Evolutionary conservation across 2,113 vertebrate species (phyloP).

Genomic region (Apteryx mantelli): DNA sequence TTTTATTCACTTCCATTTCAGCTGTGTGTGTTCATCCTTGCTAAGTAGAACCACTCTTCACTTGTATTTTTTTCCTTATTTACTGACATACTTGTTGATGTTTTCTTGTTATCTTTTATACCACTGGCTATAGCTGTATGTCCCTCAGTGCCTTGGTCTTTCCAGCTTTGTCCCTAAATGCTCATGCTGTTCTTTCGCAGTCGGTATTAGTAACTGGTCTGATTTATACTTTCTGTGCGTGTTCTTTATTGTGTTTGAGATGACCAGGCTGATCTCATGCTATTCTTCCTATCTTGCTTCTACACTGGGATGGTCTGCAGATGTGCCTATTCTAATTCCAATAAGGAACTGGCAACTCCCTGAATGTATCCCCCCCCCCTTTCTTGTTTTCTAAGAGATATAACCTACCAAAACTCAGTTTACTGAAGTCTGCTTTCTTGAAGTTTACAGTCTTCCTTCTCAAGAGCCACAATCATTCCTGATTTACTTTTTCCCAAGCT

Average conservation of each 20-base stretch:
- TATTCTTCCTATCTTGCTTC: not conserved
- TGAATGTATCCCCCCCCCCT: not conserved
- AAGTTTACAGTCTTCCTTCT: not conserved
- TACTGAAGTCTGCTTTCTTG: not conserved
- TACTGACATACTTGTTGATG: not conserved
- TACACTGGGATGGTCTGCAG: not conserved
- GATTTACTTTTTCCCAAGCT: not conserved
- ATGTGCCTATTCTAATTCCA: not conserved
- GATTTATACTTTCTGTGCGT: not conserved
- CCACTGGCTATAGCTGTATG: not conserved
- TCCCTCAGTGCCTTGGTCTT: not conserved
- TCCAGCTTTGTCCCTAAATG: not conserved
- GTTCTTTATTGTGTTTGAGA: not conserved
- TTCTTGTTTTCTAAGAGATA: not conserved
- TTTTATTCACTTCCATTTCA: not conserved
- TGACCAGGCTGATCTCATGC: conserved; percentile 38
- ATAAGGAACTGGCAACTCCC: not conserved
- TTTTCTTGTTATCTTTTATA: not conserved
- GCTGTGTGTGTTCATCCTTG: not conserved
- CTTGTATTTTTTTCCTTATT: not conserved
- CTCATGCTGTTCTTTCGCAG: not conserved
- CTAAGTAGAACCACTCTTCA: not conserved
- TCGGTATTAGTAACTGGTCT: not conserved
- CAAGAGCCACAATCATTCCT: not conserved
- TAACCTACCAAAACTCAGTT: not conserved